phyloP scores from a whole-genome alignment of 2,888 invertebrate species.

The Polylopha cassiicola region DNA sequence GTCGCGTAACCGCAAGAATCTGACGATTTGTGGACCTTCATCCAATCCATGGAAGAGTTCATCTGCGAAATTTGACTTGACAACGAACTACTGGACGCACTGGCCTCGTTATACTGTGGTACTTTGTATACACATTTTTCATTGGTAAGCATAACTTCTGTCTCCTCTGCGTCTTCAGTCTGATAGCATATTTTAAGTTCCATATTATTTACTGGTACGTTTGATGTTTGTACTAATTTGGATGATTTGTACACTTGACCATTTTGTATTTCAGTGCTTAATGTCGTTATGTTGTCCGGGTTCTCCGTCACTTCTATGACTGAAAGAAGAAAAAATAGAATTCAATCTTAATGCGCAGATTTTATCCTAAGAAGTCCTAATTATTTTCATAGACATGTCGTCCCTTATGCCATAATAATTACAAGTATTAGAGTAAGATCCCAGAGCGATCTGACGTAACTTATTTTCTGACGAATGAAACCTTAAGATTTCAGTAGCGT shows the following conservation, averaged over 20 bases:
- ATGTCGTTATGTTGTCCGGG: slow-evolving; percentile 60
- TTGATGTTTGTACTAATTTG: slow-evolving; percentile 40
- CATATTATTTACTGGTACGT: slow-evolving; percentile 46
- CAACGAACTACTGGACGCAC: slow-evolving; percentile 53
- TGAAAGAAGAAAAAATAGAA: no score
- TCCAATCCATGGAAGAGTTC: slow-evolving; percentile 64
- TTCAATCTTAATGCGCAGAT: not conserved
- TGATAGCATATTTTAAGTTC: slow-evolving; percentile 63
- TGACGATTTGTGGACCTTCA: slow-evolving; percentile 73
- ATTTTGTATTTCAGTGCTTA: slow-evolving; percentile 77
- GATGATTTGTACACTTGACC: slow-evolving; percentile 72
- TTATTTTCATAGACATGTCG: no score
- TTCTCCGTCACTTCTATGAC: slow-evolving; percentile 81
- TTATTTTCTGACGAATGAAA: no score
- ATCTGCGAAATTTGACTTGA: slow-evolving; percentile 56
- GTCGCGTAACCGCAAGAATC: slow-evolving; percentile 65
- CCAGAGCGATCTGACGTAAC: no score
- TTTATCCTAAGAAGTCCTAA: not conserved
- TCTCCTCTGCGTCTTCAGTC: slow-evolving; percentile 50
- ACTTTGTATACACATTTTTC: slow-evolving; percentile 64
- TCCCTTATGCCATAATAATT: no score
- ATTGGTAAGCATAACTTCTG: slow-evolving; percentile 57
- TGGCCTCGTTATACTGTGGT: slow-evolving; percentile 49
- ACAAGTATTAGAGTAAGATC: no score
- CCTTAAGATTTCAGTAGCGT: no score